Conservation (phyloP, 2,113 vertebrate species). For the Peromyscus polionotus region DNA sequence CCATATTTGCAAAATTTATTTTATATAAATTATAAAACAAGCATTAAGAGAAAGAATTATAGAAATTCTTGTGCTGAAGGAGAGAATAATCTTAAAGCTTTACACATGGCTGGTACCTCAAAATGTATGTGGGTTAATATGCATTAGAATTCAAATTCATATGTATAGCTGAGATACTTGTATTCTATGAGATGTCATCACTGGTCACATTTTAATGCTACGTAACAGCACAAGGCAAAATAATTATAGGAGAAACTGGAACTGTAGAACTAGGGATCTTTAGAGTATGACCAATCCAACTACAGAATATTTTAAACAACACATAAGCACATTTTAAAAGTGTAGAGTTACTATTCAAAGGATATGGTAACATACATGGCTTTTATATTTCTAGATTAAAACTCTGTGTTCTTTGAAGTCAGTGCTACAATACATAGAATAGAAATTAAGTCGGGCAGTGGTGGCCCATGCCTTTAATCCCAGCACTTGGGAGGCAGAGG, state of each 20-base stretch:
- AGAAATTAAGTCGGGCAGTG: not conserved
- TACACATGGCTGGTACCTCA: slow-evolving; percentile 1
- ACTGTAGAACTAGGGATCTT: slow-evolving; percentile 35
- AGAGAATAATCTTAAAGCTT: not conserved
- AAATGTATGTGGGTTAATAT: slow-evolving; percentile 38
- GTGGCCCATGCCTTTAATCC: too few species aligned
- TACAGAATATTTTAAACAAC: slow-evolving; percentile 37
- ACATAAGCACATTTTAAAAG: slow-evolving; percentile 5
- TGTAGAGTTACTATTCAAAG: slow-evolving; percentile 29
- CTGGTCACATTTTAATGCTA: not conserved
- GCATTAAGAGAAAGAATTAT: not conserved
- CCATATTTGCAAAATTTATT: slow-evolving; percentile 27
- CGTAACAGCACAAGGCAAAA: slow-evolving; percentile 35
- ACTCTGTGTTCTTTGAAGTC: not conserved
- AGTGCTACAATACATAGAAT: not conserved
- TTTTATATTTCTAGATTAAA: not conserved
- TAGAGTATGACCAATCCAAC: slow-evolving; percentile 38
- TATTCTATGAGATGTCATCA: slow-evolving; percentile 42
- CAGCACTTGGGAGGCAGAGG: too few species aligned
- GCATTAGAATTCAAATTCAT: slow-evolving; percentile 37
- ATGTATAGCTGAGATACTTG: not conserved
- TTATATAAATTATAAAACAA: slow-evolving; percentile 15
- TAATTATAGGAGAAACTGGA: slow-evolving; percentile 49
- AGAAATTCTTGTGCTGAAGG: not conserved
- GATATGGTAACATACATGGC: not conserved